phyloP scores from a whole-genome alignment of 2,113 vertebrate species.

The Athene noctua region DNA sequence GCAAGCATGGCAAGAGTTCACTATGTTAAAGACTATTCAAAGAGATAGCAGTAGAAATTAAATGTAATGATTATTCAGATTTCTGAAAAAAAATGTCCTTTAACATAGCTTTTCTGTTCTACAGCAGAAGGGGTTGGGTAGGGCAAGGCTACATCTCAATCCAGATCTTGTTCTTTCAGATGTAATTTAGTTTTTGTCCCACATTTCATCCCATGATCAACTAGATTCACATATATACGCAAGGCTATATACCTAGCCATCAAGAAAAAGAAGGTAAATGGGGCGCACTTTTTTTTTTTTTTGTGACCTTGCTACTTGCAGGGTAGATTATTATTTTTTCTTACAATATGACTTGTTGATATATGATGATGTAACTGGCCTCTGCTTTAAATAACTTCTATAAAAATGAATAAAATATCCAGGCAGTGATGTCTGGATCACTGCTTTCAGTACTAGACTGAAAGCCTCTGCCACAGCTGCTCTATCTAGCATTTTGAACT shows the following conservation, averaged over 20 bases:
- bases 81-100: neutral
- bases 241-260: neutral
- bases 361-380: neutral
- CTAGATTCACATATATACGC: neutral
- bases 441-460: neutral
- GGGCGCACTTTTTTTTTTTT: neutral
- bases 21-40: neutral
- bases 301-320: neutral
- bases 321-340: neutral
- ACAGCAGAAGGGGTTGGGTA: neutral
- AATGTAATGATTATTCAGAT: neutral
- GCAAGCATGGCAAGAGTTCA: neutral
- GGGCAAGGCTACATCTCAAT: neutral
- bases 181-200: neutral
- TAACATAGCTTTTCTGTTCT: neutral
- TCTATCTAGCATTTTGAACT: neutral
- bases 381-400: neutral
- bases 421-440: neutral
- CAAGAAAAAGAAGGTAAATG: neutral
- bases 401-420: neutral
- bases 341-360: neutral
- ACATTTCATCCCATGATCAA: neutral
- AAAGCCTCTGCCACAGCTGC: neutral
- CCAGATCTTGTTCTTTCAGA: neutral
- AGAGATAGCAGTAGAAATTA: neutral